phyloP scores from a whole-genome alignment of 2,113 vertebrate species.

The Willisornis vidua region DNA sequence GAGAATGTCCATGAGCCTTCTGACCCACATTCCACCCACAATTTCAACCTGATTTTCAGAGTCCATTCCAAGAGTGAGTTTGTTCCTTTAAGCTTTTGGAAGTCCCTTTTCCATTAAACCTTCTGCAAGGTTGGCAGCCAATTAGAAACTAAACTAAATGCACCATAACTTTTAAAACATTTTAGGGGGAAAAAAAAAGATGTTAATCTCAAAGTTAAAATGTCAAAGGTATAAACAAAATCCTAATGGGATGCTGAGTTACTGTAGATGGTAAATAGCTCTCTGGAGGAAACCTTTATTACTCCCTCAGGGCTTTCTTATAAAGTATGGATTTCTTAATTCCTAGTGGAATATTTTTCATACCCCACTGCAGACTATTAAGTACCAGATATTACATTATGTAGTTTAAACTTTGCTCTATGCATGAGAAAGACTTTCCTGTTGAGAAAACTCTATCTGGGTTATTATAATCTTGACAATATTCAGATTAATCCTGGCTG shows the following conservation, averaged over 20 bases:
- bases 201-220: conserved; percentile 55
- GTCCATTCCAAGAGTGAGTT: not conserved
- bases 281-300: conserved; percentile 76
- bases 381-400: conserved; percentile 77
- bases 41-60: not conserved
- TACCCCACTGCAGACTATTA: conserved; percentile 80
- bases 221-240: conserved; percentile 68
- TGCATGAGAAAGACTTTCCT: conserved; percentile 67
- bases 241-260: conserved; percentile 58
- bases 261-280: conserved; percentile 72
- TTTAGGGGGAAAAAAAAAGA: not conserved
- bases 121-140: conserved; percentile 24
- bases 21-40: not conserved
- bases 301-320: conserved; percentile 74
- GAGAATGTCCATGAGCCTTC: not conserved
- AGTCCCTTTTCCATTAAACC: not conserved
- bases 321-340: conserved; percentile 79
- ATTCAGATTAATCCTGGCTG: conserved; percentile 75
- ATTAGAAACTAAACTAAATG: conserved; percentile 64
- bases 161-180: conserved; percentile 47
- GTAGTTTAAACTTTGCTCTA: conserved; percentile 75
- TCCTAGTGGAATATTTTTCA: conserved; percentile 79
- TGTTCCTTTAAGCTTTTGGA: not conserved
- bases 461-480: conserved; percentile 61
- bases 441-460: conserved; percentile 56